These are phyloP conservation scores for Tanypteryx hageni DNA, from an alignment of 2,888 invertebrate species.

Conservation along the genomic window DNA sequence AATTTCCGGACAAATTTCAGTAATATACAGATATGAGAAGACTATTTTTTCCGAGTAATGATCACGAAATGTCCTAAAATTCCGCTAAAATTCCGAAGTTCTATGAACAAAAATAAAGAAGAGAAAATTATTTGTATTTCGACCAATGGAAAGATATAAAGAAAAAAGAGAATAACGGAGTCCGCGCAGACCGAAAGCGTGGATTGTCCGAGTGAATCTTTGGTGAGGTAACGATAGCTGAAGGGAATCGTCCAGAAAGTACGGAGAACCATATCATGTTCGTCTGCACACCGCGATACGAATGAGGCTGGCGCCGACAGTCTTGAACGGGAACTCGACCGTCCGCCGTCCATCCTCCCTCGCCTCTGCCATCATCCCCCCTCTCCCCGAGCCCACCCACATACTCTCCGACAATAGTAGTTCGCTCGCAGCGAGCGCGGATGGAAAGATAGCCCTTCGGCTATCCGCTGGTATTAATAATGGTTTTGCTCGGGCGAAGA, in stretches of 20 bases:
- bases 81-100: neutral
- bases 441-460: conserved; percentile 37
- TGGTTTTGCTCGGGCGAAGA: conserved; percentile 29
- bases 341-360: neutral
- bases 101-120: neutral
- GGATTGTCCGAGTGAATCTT: neutral
- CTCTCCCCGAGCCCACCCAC: conserved; percentile 15
- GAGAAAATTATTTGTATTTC: neutral
- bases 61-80: neutral
- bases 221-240: neutral
- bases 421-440: conserved; percentile 18
- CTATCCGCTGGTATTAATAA: conserved; percentile 43
- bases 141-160: neutral
- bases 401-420: conserved; percentile 48
- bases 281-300: neutral
- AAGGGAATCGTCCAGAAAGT: neutral
- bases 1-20: too few species aligned
- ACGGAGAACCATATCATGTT: neutral
- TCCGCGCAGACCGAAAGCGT: too few species aligned
- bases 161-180: neutral
- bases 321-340: neutral
- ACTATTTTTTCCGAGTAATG: too few species aligned
- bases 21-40: too few species aligned
- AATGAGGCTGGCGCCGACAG: conserved; percentile 20
- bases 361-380: neutral